These are phyloP conservation scores for Cacoxenus indagator DNA, from an alignment of 2,888 invertebrate genomes.

Conservation along the genomic window DNA sequence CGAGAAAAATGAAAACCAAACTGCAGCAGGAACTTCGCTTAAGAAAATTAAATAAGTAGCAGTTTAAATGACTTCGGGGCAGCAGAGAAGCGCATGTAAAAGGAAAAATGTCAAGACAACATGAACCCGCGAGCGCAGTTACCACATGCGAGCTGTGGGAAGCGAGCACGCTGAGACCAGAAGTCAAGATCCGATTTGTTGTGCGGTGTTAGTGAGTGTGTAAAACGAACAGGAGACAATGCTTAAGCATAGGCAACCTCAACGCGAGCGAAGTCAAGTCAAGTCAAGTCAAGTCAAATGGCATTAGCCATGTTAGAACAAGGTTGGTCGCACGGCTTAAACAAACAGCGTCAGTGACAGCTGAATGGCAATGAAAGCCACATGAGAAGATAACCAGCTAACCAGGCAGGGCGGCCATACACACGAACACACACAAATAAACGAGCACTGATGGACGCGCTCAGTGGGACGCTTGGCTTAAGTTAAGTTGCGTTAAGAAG, in stretches of 20 bases:
- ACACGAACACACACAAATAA: too few species aligned
- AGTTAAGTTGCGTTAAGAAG: neutral
- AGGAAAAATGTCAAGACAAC: neutral
- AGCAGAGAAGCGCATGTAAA: neutral
- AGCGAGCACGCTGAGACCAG: neutral
- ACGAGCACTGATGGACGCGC: neutral
- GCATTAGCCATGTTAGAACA: neutral
- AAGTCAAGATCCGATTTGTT: neutral
- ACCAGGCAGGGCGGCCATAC: neutral
- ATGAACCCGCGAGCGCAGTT: neutral
- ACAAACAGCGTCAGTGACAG: neutral
- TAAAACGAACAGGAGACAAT: neutral
- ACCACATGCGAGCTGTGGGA: neutral
- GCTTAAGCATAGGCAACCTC: neutral
- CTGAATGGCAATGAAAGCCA: constrained; percentile 6
- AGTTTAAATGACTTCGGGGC: constrained; percentile 54
- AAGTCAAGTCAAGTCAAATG: neutral
- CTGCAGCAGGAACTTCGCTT: constrained; percentile 33
- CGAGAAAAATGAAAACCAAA: neutral
- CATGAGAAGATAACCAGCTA: neutral
- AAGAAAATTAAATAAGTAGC: constrained; percentile 62
- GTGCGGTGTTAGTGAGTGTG: neutral
- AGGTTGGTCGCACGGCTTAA: neutral
- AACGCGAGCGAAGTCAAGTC: neutral
- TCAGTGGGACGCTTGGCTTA: neutral